Conservation (phyloP, 2,797 vertebrate species). For the Aldrovandia affinis region DNA sequence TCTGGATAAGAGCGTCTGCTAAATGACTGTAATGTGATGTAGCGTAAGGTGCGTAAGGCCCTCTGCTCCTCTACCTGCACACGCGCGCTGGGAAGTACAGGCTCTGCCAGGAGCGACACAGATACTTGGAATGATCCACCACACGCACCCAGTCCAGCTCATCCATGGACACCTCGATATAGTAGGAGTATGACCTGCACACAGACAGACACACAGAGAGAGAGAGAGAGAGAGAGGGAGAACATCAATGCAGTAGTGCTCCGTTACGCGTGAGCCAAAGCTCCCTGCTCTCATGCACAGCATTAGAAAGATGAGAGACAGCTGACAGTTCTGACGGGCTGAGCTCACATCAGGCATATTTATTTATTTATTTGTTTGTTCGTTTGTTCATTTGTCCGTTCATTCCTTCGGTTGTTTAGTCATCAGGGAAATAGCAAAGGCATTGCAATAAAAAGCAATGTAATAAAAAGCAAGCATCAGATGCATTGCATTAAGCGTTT, state of each 20-base stretch:
- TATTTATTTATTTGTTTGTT: too few relatives aligned
- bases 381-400: too few relatives aligned
- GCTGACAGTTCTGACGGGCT: neutral
- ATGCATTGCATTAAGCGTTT: too few relatives aligned
- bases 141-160: constrained; percentile 97
- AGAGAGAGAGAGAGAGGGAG: neutral
- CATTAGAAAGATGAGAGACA: neutral
- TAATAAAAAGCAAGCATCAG: too few relatives aligned
- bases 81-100: constrained; percentile 91
- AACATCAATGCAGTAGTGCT: neutral
- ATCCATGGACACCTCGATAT: constrained; percentile 98
- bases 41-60: too few relatives aligned
- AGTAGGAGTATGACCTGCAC: constrained; percentile 93
- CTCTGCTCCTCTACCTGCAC: constrained; percentile 79
- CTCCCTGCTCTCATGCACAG: neutral
- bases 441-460: too few relatives aligned
- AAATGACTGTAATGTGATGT: too few relatives aligned
- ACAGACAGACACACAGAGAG: neutral
- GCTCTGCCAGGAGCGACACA: constrained; percentile 97
- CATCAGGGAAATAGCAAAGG: too few relatives aligned
- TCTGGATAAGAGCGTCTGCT: too few relatives aligned
- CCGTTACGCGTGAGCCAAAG: neutral
- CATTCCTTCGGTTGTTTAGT: too few relatives aligned
- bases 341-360: neutral
- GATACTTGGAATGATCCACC: constrained; percentile 90